Evolutionary conservation across 2,797 vertebrate genomes (phyloP), one percentile per base, ranked within the genome.

Genomic region (Sciaenops ocellatus): DNA sequence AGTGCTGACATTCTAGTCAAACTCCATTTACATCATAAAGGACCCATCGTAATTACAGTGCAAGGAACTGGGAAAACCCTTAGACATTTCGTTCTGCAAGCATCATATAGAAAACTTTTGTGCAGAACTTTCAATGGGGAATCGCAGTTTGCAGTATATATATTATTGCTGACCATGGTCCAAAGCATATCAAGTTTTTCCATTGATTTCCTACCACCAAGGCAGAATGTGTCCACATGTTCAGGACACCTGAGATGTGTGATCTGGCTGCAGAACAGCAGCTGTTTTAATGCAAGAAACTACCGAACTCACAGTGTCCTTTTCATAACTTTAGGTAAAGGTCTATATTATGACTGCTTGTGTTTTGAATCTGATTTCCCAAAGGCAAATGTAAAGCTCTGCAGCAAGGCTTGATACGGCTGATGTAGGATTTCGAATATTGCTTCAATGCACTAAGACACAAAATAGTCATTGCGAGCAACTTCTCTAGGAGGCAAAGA

Each of bases 291-390:
- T 62, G 20, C 3, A n/a, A 65, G 1, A 69, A 22, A 55, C 17
- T 34, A 22, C 11, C 6, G 30, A n/a, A 34, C 30, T 20, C 17
- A 24, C 1, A 4, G 24, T 5, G 16, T 34, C 1, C 12, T n/a
- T 63, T 42, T 41, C 16, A 62, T 12, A 46, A 52, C 13, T 17
- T 26, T 15, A 15, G 18, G 54, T 1, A 64, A 18, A 15, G 15
- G 54, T 1, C 59, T 22, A 12, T 11, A 26, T 69, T 79, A 20
- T 60, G 50, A 65, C 6, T 48, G 5, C 26, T 50, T 56, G 17
- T 47, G 16, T 57, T 41, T 47, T 38, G 3, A 54, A 44, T 51
- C 34, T 70, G 20, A 67, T 78, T 75, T 71, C 50, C 50, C 34
- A 13, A 20, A 66, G 56, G 17, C 48, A 17, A 44, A 57, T 67